These are phyloP conservation scores for Eulemur rufifrons DNA, from an alignment of 2,113 vertebrate species.

Conservation along the genomic window DNA sequence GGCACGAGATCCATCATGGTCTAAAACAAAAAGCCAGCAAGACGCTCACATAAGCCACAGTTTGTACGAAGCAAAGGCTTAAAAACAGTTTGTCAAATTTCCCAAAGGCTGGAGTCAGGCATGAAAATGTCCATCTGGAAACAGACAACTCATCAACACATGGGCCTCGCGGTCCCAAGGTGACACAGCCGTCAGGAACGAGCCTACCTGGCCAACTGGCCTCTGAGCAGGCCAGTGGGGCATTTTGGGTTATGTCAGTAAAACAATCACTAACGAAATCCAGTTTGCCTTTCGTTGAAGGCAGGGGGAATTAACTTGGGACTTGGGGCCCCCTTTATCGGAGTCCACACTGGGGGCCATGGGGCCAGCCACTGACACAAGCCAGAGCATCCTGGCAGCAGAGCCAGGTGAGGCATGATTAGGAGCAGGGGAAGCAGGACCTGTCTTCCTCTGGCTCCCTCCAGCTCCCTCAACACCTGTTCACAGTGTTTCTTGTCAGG, in stretches of 20 bases:
- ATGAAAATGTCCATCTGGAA: conserved; percentile 82
- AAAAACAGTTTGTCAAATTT: conserved; percentile 61
- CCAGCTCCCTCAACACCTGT: conserved; percentile 20
- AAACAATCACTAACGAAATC: conserved; percentile 41
- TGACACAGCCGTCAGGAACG: conserved; percentile 54
- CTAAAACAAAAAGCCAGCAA: conserved; percentile 34
- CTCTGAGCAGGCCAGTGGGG: conserved; percentile 59
- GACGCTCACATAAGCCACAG: neutral
- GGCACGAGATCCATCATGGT: conserved; percentile 35
- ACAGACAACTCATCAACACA: conserved; percentile 75
- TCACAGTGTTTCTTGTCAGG: conserved; percentile 30
- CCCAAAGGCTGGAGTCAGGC: conserved; percentile 73
- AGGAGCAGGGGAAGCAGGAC: neutral
- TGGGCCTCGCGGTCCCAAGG: conserved; percentile 76
- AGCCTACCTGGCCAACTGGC: conserved; percentile 61
- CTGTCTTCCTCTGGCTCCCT: neutral
- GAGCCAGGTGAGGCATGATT: neutral
- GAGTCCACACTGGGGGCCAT: neutral
- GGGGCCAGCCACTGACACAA: neutral
- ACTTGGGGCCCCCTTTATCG: neutral
- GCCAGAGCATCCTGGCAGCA: neutral
- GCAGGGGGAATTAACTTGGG: neutral
- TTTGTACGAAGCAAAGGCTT: conserved; percentile 48
- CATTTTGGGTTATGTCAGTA: conserved; percentile 53
- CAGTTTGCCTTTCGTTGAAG: conserved; percentile 21